Evolutionary conservation across 92 coral and sea anemone genomes (phyloP), one percentile per base, ranked within the genome.

Genomic region (Porites evermanni): DNA sequence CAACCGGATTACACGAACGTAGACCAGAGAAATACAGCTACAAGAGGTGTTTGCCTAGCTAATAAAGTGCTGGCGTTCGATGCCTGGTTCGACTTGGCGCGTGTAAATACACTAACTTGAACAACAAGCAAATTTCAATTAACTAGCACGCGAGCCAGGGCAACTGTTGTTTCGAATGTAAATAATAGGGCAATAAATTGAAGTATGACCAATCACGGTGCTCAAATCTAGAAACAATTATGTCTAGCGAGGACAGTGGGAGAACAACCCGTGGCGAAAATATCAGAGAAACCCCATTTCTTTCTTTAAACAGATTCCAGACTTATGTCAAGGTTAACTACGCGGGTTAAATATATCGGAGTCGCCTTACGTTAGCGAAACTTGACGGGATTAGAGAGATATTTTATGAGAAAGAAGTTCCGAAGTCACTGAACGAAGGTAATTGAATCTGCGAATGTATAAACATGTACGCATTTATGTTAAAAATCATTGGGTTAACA

Each of bases 131-230:
- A 44, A 83, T 83, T 83, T 73, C 87, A 83, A 83, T 83, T 73
- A 83, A 73, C 53, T 72, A 79, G 52, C 72, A 72, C 87, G 79
- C 87, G 79, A 83, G 70, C 79, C 61, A 83, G 73, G 72, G 75
- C 87, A 83, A 83, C 87, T 64, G 74, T 63, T 83, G 80, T 73
- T 75, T 83, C 73, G 61, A 66, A 83, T 83, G 80, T 83, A 83
- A 83, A 86, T 92, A 94, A 92, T 92, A 82, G 90, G 89, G 84
- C 90, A 69, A 92, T 90, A 88, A 94, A 89, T 87, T 88, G 89
- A 75, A 85, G 73, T 54, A 74, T 75, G 69, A 80, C 95, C 98
- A 94, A 94, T 94, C 85, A 88, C 21, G 32, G 70, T 73, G 11
- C 66, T 50, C 81, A 47, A 73, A 68, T 61, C 66, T 18, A 71